A percentile compares a stretch with the other conserved stretches of the same genome.
phyloP scores from a whole-genome alignment of 2,113 vertebrate genomes.

The Turdus rufiventris region DNA sequence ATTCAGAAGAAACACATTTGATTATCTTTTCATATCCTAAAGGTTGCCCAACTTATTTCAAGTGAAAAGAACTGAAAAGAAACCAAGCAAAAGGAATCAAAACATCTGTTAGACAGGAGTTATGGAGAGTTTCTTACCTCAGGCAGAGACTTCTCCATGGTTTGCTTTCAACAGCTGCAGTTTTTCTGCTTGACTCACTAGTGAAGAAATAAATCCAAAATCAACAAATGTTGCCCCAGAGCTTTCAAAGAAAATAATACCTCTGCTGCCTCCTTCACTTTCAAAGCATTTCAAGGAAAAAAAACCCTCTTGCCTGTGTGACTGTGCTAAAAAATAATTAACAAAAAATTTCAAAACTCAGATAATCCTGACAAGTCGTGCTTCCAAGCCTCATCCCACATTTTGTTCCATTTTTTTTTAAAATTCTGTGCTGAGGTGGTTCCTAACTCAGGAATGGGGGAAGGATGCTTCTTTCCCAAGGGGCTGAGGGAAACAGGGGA shows the following conservation, averaged over 20 bases:
- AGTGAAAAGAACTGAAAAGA: neutral
- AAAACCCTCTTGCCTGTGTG: rapidly evolving
- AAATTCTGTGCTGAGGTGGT: neutral
- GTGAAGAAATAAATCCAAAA: constrained; percentile 24
- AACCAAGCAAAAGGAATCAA: neutral
- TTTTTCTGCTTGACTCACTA: constrained; percentile 70
- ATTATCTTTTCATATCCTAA: neutral
- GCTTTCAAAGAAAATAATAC: neutral
- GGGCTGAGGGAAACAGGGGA: neutral
- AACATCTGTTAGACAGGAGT: neutral
- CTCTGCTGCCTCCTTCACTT: neutral
- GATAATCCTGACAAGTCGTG: neutral
- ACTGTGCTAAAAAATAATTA: neutral
- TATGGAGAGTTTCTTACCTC: constrained; percentile 49
- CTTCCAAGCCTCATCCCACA: neutral
- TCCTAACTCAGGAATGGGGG: neutral
- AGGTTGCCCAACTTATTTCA: neutral
- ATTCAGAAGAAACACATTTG: neutral
- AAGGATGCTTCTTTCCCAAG: neutral
- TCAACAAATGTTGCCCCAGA: neutral
- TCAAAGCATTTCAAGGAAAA: neutral
- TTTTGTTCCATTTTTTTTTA: neutral
- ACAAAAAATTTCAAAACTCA: neutral
- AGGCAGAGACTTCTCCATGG: neutral
- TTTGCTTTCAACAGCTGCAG: constrained; percentile 53